Percentiles rank a stretch among this genome's conserved stretches.
phyloP scores from a whole-genome alignment of 2,888 invertebrate genomes.

The Nemotelus pantherinus region DNA sequence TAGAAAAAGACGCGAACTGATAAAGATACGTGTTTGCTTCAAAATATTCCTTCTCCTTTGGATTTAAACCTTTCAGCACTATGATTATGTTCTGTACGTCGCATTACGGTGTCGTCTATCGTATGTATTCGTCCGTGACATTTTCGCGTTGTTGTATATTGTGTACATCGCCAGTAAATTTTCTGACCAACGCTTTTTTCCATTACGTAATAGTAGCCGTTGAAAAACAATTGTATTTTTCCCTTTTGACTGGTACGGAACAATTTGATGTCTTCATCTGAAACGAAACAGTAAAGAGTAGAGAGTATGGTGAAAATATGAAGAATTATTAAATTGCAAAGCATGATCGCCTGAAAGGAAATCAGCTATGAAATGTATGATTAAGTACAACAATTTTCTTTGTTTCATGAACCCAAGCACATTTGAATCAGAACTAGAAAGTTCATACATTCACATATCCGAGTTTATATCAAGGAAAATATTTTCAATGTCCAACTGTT shows the following conservation, averaged over 20 bases:
- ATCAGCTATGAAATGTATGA: no score
- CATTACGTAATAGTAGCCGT: slow-evolving; percentile 60
- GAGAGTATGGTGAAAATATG: not conserved
- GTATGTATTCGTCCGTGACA: slow-evolving; percentile 63
- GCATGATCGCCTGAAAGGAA: no score
- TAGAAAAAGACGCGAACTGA: not conserved
- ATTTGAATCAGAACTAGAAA: no score
- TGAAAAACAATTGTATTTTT: slow-evolving; percentile 57
- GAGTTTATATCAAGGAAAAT: no score
- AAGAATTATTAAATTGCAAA: no score
- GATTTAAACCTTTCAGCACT: slow-evolving; percentile 22
- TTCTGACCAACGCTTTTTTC: slow-evolving; percentile 61
- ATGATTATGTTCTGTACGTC: slow-evolving; percentile 60
- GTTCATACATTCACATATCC: no score
- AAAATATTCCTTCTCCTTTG: not conserved
- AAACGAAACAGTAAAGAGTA: slow-evolving; percentile 7
- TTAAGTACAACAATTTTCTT: no score
- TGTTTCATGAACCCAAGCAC: no score
- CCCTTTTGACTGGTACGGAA: slow-evolving; percentile 61
- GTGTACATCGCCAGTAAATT: slow-evolving; percentile 64
- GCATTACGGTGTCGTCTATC: slow-evolving; percentile 56
- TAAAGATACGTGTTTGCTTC: no score
- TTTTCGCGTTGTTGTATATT: slow-evolving; percentile 60
- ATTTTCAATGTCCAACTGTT: no score
- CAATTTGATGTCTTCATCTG: slow-evolving; percentile 21